Conservation (phyloP, 2,113 vertebrate species). For the Strix aluco region DNA sequence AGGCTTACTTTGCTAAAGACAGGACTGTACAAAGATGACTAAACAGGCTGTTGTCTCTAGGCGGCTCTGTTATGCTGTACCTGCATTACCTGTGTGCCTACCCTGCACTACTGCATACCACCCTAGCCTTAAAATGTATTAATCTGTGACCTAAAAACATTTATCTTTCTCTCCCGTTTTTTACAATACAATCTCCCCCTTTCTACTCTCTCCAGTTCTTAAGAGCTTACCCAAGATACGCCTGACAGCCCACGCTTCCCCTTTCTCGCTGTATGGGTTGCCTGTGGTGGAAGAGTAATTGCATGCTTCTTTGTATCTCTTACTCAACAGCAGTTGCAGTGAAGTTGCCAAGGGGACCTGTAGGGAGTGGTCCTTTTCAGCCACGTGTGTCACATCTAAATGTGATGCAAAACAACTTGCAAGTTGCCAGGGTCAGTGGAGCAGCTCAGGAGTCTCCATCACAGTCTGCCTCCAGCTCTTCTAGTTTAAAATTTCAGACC, state of each 20-base stretch:
- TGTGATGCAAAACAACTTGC: background rate
- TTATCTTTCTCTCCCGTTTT: background rate
- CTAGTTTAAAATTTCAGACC: background rate
- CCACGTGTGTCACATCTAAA: background rate
- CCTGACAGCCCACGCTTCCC: background rate
- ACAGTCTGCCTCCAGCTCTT: background rate
- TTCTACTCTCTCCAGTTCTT: background rate
- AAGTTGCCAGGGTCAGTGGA: background rate
- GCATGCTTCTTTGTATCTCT: background rate
- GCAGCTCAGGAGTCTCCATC: background rate
- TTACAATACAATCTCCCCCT: background rate
- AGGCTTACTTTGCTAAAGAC: background rate
- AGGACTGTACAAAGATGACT: accelerated
- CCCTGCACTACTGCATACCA: background rate
- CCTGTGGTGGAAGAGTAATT: background rate
- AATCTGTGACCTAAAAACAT: background rate
- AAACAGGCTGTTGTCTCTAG: background rate
- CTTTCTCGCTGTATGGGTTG: background rate
- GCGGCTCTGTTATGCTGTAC: background rate
- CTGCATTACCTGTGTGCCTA: background rate
- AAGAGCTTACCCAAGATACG: background rate
- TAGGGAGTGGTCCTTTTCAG: background rate
- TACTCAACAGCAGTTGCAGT: background rate
- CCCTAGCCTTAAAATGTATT: background rate
- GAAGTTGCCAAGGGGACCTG: background rate